Base-by-base conservation (phyloP, 2,797 vertebrate species). In the Peromyscus attwateri region DNA sequence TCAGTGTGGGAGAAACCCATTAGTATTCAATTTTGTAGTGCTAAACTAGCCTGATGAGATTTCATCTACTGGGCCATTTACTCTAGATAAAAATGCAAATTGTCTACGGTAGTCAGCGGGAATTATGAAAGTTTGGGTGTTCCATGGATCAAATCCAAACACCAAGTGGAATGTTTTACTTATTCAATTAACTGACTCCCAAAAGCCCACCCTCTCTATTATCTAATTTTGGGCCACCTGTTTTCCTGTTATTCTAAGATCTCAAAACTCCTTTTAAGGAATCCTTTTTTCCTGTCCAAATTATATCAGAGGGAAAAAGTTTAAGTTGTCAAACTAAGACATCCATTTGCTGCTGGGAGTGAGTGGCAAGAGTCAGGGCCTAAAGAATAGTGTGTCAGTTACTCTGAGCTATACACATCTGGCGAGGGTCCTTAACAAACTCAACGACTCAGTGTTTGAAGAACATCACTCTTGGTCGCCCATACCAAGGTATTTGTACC, bases 51-150 rank as follows among this genome's bases (percentile, higher is more conserved):
- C 49, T 94, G 88, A 87, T 89, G 75, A 89, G 37, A 97, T 91
- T 95, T 73, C 85, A 89, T 92, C 92, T 68, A 52, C 68, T 87
- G 52, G 73, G 94, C 89, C 96, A 88, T 96, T 97, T 96, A 95
- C 92, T 95, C 96, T 93, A 82, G 88, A 94, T 93, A 94, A 97
- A 57, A 88, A 97, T 52, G 16, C 89, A 95, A 92, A 71, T 87
- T 94, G 60, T 88, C 68, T 60, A 16, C 16, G 2, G 87, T 27
- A 79, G 71, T 82, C 37, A 23, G 17, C 55, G 37, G 57, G 19
- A 76, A 92, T 92, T 70, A 76, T 7, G 68, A 55, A 19, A 49
- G 43, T 66, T 92, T n/a, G 17, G 43, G 34, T 13, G 1, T 66
- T 94, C 71, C 70, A n/a, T 81, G 92, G 37, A 83, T 87, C 37